Conservation (phyloP, 2,888 invertebrate genomes). For the Amphipoea oculea region DNA sequence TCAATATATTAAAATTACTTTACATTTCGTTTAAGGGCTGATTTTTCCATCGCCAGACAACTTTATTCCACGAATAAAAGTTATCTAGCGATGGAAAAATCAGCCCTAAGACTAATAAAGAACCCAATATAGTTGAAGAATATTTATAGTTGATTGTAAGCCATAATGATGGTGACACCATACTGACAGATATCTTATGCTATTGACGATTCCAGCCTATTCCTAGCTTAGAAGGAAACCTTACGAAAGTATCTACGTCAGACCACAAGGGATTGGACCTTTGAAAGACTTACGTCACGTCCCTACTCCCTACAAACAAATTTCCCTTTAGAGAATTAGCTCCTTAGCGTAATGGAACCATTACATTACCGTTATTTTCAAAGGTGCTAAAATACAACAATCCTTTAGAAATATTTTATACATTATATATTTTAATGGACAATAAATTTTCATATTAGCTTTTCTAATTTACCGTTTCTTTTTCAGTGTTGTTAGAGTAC, state of each 20-base stretch:
- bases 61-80: no score
- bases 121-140: no score
- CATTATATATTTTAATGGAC: conserved; percentile 5
- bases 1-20: not conserved
- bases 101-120: no score
- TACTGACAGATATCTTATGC: not conserved
- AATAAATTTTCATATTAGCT: conserved; percentile 29
- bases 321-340: conserved; percentile 27
- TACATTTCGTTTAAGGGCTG: not conserved
- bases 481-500: conserved; percentile 42
- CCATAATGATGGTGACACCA: not conserved
- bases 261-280: conserved; percentile 42
- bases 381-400: not conserved
- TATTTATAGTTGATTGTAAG: no score
- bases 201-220: not conserved
- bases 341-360: conserved; percentile 3
- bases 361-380: conserved; percentile 8
- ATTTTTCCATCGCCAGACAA: no score
- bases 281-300: conserved; percentile 34
- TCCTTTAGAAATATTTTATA: not conserved
- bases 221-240: not conserved
- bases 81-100: no score
- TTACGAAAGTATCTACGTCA: conserved; percentile 25
- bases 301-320: conserved; percentile 11
- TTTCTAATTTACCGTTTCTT: conserved; percentile 54